Base-by-base conservation (phyloP, 2,797 vertebrate species). In the Myotis planiceps region DNA sequence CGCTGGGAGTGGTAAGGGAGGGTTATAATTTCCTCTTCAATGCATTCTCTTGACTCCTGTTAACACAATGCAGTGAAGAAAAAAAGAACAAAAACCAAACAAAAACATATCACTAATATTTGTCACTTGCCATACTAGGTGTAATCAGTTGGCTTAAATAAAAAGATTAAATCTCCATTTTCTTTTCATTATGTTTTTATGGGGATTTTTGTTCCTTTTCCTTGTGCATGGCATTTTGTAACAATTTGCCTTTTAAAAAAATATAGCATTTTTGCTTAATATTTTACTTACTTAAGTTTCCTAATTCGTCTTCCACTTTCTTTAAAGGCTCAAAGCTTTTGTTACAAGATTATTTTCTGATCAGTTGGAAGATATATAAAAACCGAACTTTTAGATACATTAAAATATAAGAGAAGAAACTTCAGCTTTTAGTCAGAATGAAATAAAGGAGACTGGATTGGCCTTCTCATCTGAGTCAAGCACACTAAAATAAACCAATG, bases 331-430 rank as follows among this genome's bases (percentile, higher is more conserved):
- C 12, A 29, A 10, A 66, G 55, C 1, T 42, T 95, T 88, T 87
- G 5, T 63, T 74, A 80, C 8, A 23, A 68, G 47, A 63, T 55
- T 49, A 10, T 72, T 90, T 94, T 86, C 21, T 29, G 25, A 90
- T 55, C 27, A 6, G 18, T 18, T 66, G 3, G 45, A 94, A 80
- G 12, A 21, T 79, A 71, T 75, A 65, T 23, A 29, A 81, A 76
- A 23, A 25, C 6, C 27, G 53, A 23, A 34, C 27, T 72, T 92
- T 39, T 37, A 81, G 15, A 55, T 66, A 75, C 27, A 47, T 71
- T 95, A 80, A 45, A 58, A 92, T 12, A 66, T 1, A 29, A 51
- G 7, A 63, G 66, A 53, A 53, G 9, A 76, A 37, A 78, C 2
- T 47, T 85, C 23, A 83, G 21, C 12, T 39, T 82, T 89, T 6